phyloP scores from a whole-genome alignment of 2,888 invertebrate species.

The Plebejus melissa region DNA sequence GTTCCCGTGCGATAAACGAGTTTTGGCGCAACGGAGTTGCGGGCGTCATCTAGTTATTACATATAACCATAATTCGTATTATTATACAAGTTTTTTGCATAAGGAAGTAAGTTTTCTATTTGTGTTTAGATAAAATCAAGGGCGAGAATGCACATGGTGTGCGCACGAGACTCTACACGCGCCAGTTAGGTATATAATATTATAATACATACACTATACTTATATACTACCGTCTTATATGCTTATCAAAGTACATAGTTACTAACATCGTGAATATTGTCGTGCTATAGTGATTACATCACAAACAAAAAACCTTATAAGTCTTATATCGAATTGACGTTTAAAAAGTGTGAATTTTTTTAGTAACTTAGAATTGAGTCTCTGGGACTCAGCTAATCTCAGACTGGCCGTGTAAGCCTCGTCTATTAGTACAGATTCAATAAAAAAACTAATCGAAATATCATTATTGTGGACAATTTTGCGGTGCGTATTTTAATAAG shows the following conservation, averaged over 20 bases:
- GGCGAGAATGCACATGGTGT: constrained; percentile 32
- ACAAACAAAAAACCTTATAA: not conserved
- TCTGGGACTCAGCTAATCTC: too few relatives aligned
- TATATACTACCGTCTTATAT: not conserved
- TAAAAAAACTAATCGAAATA: too few relatives aligned
- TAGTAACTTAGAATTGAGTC: too few relatives aligned
- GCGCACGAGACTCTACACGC: constrained; percentile 24
- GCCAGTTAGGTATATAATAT: not conserved
- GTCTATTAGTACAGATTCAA: too few relatives aligned
- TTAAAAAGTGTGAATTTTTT: too few relatives aligned
- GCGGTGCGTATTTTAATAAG: too few relatives aligned
- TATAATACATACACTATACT: not conserved
- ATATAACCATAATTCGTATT: not conserved
- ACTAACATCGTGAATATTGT: not conserved
- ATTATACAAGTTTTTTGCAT: not conserved
- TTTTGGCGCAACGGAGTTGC: too few relatives aligned
- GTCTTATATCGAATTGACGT: too few relatives aligned
- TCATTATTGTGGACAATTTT: too few relatives aligned
- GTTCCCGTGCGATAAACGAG: too few relatives aligned
- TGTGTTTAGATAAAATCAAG: constrained; percentile 33
- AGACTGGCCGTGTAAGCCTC: too few relatives aligned
- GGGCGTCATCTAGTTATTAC: too few relatives aligned
- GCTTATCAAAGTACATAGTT: not conserved
- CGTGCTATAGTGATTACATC: not conserved
- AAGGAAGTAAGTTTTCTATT: constrained; percentile 31